Conservation (phyloP, 2,888 invertebrate genomes). For the Ophion obscuratus region DNA sequence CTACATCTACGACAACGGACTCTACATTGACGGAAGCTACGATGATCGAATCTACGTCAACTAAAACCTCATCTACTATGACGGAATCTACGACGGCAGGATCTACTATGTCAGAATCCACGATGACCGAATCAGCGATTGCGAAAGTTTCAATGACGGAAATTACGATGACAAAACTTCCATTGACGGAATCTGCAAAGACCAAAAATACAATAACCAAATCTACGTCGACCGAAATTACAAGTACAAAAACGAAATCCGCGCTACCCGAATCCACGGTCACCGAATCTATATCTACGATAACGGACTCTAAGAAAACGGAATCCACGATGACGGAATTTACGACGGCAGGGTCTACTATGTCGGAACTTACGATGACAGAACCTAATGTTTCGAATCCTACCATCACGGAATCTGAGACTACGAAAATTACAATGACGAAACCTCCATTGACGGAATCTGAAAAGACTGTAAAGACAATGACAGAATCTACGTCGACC, state of each 20-base stretch:
- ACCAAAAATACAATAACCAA: not conserved
- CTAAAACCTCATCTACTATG: not conserved
- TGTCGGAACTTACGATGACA: not conserved
- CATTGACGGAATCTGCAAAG: not conserved
- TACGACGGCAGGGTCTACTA: not conserved
- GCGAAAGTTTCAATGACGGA: not conserved
- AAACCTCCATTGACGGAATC: not conserved
- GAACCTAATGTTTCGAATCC: not conserved
- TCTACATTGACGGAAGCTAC: not conserved
- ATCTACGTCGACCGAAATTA: not conserved
- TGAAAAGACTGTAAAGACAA: not conserved
- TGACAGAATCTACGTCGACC: not conserved
- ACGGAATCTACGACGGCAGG: not conserved
- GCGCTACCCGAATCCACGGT: not conserved
- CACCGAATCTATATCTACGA: not conserved
- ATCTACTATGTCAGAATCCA: not conserved
- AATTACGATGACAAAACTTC: not conserved
- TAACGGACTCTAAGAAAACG: not conserved
- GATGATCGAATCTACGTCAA: not conserved
- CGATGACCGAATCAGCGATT: not conserved
- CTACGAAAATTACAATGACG: constrained; percentile 7
- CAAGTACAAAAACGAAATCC: constrained; percentile 32
- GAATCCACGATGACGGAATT: not conserved
- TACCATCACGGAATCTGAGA: constrained; percentile 4
- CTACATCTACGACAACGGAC: not conserved